Base-by-base conservation (phyloP, 2,797 vertebrate genomes). In the Notoglanidium macrostoma region DNA sequence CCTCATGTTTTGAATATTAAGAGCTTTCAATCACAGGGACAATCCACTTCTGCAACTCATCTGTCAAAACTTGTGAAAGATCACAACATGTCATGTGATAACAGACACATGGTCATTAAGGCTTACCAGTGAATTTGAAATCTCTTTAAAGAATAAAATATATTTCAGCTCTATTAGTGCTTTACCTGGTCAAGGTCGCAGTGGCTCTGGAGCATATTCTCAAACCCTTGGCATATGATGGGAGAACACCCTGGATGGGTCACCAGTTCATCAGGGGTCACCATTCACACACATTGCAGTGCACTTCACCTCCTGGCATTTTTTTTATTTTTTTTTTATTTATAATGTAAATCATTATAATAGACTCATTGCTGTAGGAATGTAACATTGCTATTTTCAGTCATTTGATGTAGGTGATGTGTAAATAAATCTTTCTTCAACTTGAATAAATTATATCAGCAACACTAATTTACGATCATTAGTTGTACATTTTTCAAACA, bases 1-100 rank as follows among this genome's bases (percentile, higher is more conserved):
- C 92, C 91, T 87, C 89, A 90, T 44, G 14, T 85, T 89, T 88
- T 87, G 91, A 90, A 93, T 92, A 90, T 92, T 89, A 91, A 93
- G 79, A 91, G 86, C 87, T 87, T 91, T 87, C 78, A 83, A 46
- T 85, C 46, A 72, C 49, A 70, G 49, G 73, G 65, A 85, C 61
- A 87, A 87, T 83, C 55, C 78, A 86, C 17, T 70, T 46, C 26
- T 0, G 35, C 84, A 74, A 57, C 29, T 85, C 14, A 80, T 90
- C 87, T 85, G 87, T 78, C 40, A 88, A 87, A 91, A 90, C 89
- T 89, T 90, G 51, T 74, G 26, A 70, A 70, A 72, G 61, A 84
- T 44, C 81, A 84, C 65, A 65, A 32, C 2, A 55, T n/a, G 40
- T 65, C 29, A 68, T 78, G 59, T 84, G 40, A 77, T 23, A 23